Conservation (phyloP, 2,888 invertebrate species). For the Drosophila anceps region DNA sequence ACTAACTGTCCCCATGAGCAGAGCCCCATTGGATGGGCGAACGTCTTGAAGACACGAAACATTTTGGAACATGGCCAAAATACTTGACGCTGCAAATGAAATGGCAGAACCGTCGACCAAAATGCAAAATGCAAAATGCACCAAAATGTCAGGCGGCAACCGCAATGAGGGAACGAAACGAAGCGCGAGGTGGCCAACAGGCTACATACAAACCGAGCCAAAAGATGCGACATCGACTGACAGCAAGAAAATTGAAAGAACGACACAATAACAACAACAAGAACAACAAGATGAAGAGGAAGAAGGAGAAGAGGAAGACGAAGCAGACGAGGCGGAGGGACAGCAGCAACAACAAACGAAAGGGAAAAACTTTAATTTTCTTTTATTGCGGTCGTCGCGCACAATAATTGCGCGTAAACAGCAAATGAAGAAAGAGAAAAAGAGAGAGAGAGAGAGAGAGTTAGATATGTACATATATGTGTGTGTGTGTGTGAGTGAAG, state of each 20-base stretch:
- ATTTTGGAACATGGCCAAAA: slow-evolving; percentile 75
- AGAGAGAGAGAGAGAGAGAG: not conserved
- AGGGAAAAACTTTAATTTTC: slow-evolving; percentile 71
- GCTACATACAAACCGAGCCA: slow-evolving; percentile 43
- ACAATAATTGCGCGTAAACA: slow-evolving; percentile 79
- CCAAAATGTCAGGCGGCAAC: slow-evolving; percentile 59
- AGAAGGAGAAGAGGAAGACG: slow-evolving; percentile 5
- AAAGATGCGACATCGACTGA: slow-evolving; percentile 52
- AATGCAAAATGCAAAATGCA: slow-evolving; percentile 51
- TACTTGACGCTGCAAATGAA: slow-evolving; percentile 82
- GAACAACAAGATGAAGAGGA: no score
- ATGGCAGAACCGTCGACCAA: slow-evolving; percentile 71
- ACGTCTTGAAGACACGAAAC: slow-evolving; percentile 60
- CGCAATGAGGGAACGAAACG: not conserved
- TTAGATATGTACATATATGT: no score
- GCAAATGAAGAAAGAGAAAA: slow-evolving; percentile 30
- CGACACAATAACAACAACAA: no score
- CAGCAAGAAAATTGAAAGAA: slow-evolving; percentile 56
- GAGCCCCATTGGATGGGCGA: slow-evolving; percentile 45
- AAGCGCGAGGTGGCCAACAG: not conserved
- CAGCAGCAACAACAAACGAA: slow-evolving; percentile 8
- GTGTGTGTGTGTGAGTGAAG: not conserved
- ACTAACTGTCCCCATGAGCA: slow-evolving; percentile 77
- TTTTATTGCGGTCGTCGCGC: slow-evolving; percentile 81
- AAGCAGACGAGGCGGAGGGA: slow-evolving; percentile 4